A percentile compares a stretch with the other conserved stretches of the same genome.
phyloP scores from a whole-genome alignment of 2,113 vertebrate species.

The Lepus americanus region DNA sequence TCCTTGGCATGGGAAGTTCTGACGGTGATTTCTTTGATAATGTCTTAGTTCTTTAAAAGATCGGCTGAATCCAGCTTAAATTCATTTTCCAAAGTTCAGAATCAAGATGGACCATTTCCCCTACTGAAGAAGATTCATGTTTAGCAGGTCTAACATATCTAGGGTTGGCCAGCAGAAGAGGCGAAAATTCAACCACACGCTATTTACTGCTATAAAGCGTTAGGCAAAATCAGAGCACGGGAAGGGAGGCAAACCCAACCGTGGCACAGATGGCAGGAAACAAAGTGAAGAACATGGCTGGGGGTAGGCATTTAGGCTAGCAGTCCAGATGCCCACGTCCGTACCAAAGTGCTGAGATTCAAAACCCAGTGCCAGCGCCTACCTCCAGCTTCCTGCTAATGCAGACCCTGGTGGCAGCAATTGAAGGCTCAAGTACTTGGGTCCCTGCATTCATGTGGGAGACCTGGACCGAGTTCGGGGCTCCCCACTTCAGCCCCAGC shows the following conservation, averaged over 20 bases:
- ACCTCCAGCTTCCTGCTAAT: too few species aligned
- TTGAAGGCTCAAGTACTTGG: too few species aligned
- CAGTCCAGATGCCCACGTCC: too few species aligned
- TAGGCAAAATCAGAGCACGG: neutral
- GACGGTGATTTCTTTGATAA: neutral
- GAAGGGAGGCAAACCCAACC: neutral
- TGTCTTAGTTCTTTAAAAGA: neutral
- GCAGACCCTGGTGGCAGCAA: too few species aligned
- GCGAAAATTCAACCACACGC: neutral
- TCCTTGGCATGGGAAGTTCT: neutral
- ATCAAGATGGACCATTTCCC: neutral
- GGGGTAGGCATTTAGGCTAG: neutral
- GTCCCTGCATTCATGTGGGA: too few species aligned
- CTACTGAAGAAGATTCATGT: neutral
- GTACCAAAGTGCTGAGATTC: too few species aligned
- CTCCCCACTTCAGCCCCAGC: too few species aligned
- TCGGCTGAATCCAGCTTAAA: neutral
- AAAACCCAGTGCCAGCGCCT: too few species aligned
- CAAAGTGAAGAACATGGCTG: neutral
- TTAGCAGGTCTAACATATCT: neutral
- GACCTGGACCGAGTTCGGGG: too few species aligned
- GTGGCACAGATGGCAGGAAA: neutral
- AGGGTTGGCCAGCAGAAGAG: neutral
- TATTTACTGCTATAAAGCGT: neutral
- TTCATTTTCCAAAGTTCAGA: conserved; percentile 55